Conservation (phyloP, 2,113 vertebrate species). For the Lophius piscatorius region DNA sequence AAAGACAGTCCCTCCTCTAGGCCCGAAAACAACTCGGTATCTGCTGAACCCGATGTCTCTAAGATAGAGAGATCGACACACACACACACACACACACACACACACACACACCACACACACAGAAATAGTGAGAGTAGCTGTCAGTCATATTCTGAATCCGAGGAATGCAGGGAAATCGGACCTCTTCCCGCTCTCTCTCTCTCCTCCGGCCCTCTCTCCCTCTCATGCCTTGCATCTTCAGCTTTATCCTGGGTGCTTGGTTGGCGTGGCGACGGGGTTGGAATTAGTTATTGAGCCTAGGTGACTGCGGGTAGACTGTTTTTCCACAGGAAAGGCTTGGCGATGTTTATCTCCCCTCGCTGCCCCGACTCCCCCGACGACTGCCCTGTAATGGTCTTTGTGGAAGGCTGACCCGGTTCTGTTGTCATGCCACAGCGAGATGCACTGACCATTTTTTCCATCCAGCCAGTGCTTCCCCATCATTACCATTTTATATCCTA, state of each 20-base stretch:
- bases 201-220: constrained; percentile 13
- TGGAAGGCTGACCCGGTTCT: constrained; percentile 77
- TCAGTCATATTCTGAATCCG: constrained; percentile 63
- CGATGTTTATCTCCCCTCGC: constrained; percentile 45
- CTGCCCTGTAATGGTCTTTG: constrained; percentile 75
- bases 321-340: constrained; percentile 65
- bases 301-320: constrained; percentile 21
- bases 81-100: constrained; percentile 7
- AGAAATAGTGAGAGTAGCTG: constrained; percentile 44
- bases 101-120: constrained; percentile 10
- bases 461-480: constrained; percentile 69
- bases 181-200: constrained; percentile 38
- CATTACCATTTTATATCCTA: constrained; percentile 84
- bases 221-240: constrained; percentile 8
- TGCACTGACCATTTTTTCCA: constrained; percentile 80
- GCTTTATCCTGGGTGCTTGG: constrained; percentile 48
- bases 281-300: constrained; percentile 22
- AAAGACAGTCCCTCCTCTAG: no score
- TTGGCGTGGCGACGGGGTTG: constrained; percentile 49
- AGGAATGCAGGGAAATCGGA: constrained; percentile 75
- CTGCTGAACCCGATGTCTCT: no score
- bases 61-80: no score
- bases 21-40: no score
- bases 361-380: constrained; percentile 19
- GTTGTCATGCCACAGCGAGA: constrained; percentile 72